Percentiles rank a stretch among this genome's conserved stretches.
Conservation (phyloP, 2,113 vertebrate genomes). For the Sialia sialis region DNA sequence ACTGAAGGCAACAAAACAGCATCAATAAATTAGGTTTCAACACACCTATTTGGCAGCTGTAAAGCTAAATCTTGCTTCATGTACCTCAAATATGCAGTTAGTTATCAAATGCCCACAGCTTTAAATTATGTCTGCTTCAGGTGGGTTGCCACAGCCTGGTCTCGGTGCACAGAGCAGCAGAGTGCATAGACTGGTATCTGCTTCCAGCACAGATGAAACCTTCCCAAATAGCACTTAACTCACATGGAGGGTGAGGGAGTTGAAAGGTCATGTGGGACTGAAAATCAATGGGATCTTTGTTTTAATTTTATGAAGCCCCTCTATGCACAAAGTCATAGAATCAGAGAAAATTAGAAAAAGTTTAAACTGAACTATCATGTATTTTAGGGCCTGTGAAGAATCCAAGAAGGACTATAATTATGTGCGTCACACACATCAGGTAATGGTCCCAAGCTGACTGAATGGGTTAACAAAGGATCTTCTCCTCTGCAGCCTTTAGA, state of each 20-base stretch:
- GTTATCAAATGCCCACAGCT: not conserved
- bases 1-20: not conserved
- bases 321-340: not conserved
- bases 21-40: not conserved
- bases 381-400: not conserved
- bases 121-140: not conserved
- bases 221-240: not conserved
- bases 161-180: not conserved
- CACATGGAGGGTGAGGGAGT: fast-evolving
- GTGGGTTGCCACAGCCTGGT: not conserved
- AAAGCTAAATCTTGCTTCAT: not conserved
- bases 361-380: not conserved
- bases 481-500: not conserved
- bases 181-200: not conserved
- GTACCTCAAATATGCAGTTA: not conserved
- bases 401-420: not conserved
- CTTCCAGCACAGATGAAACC: not conserved
- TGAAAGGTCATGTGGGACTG: not conserved
- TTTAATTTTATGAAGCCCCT: not conserved
- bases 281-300: not conserved
- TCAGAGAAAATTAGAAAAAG: not conserved
- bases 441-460: not conserved
- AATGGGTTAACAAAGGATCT: not conserved
- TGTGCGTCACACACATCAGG: not conserved
- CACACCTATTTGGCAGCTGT: not conserved